Percentiles rank a stretch among this genome's conserved stretches.
Evolutionary conservation across 2,888 invertebrate genomes (phyloP).

Genomic region (Pseudanteris insignis): DNA sequence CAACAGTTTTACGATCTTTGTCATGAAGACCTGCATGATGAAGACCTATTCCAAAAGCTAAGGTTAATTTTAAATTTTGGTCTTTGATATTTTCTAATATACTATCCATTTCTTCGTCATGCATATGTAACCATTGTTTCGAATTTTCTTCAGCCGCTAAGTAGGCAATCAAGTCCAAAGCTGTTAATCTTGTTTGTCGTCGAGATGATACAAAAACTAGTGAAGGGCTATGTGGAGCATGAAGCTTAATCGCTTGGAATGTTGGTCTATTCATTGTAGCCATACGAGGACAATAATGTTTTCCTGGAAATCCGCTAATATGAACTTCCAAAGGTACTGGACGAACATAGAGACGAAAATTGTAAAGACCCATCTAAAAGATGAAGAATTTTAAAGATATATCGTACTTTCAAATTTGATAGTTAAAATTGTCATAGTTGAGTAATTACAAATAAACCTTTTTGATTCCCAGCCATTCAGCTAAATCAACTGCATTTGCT

Average conservation of each 20-base stretch:
- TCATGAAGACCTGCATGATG: slow-evolving; percentile 98
- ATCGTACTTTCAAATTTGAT: too few species aligned
- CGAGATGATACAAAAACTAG: slow-evolving; percentile 96
- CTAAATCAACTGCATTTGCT: slow-evolving; percentile 96
- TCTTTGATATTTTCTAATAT: slow-evolving; percentile 78
- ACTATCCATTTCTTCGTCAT: slow-evolving; percentile 85
- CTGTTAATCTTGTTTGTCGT: slow-evolving; percentile 95
- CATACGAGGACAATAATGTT: slow-evolving; percentile 99
- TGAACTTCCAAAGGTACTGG: slow-evolving; percentile 96
- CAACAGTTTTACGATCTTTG: slow-evolving; percentile 87
- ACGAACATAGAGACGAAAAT: slow-evolving; percentile 96
- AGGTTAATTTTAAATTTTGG: slow-evolving; percentile 88
- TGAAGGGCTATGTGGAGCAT: slow-evolving; percentile 90
- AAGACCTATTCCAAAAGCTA: slow-evolving; percentile 97
- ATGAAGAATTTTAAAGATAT: too few species aligned
- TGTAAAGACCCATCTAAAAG: slow-evolving; percentile 83
- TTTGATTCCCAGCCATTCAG: slow-evolving; percentile 93
- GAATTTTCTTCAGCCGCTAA: slow-evolving; percentile 91
- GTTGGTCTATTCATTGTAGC: slow-evolving; percentile 99
- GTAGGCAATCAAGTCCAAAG: slow-evolving; percentile 91
- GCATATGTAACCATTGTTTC: slow-evolving; percentile 93
- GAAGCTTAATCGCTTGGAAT: slow-evolving; percentile 92
- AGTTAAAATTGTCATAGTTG: neutral
- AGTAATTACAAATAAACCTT: slow-evolving; percentile 55
- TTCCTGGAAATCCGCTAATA: slow-evolving; percentile 94